Percentiles rank a stretch among this genome's conserved stretches.
Conservation (phyloP, 1,140 invertebrate species). For the Agraylea sexmaculata region DNA sequence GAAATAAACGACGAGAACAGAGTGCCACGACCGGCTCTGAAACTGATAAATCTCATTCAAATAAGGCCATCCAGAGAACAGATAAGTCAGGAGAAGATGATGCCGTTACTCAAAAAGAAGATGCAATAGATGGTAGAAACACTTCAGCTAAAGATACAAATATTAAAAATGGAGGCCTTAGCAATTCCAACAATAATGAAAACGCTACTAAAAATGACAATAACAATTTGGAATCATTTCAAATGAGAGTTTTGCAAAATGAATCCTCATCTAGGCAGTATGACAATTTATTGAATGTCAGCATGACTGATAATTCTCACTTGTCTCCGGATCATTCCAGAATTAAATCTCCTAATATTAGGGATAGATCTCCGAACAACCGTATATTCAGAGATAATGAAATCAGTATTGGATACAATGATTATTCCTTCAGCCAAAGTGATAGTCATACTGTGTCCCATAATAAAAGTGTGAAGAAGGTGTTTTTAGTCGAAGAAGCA, state of each 20-base stretch:
- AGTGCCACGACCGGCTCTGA: conserved; percentile 56
- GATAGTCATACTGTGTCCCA: conserved; percentile 20
- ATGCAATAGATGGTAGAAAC: conserved; percentile 9
- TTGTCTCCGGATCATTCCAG: conserved; percentile 15
- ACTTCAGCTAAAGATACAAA: background rate
- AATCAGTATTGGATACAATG: conserved; percentile 17
- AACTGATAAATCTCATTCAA: conserved; percentile 60
- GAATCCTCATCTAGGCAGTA: conserved; percentile 9
- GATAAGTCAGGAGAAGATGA: conserved; percentile 29
- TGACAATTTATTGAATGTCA: conserved; percentile 12
- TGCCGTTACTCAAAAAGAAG: conserved; percentile 10
- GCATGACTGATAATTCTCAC: conserved; percentile 5
- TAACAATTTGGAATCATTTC: conserved; percentile 7
- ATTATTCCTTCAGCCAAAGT: conserved; percentile 19
- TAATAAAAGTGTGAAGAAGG: conserved; percentile 13
- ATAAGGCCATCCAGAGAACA: conserved; percentile 38
- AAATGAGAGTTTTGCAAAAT: conserved; percentile 3
- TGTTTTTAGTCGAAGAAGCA: conserved; percentile 15
- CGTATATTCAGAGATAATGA: conserved; percentile 14
- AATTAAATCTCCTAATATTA: conserved; percentile 15
- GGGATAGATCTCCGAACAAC: conserved; percentile 17
- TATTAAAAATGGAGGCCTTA: background rate
- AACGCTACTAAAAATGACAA: conserved; percentile 8
- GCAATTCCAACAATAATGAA: conserved; percentile 1
- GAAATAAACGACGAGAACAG: conserved; percentile 43